These are phyloP conservation scores for Drosophila borborema DNA, from an alignment of 2,888 invertebrate genomes.

Conservation along the genomic window DNA sequence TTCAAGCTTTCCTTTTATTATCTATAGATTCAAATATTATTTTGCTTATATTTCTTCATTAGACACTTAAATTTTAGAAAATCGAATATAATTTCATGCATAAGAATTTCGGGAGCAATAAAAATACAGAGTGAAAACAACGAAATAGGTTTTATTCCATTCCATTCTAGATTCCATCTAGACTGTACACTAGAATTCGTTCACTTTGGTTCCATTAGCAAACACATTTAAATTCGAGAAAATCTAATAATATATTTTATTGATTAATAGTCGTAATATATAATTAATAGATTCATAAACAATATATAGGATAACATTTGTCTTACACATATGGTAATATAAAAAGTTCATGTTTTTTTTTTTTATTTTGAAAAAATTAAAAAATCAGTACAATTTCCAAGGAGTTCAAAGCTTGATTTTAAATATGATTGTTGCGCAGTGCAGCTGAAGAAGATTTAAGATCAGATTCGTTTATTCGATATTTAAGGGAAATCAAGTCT, in stretches of 20 bases:
- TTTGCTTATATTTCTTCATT: too few species aligned
- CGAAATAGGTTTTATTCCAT: too few species aligned
- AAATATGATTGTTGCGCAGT: slow-evolving; percentile 49
- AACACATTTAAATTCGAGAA: slow-evolving; percentile 33
- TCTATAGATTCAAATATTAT: not conserved
- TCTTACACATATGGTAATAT: slow-evolving; percentile 25
- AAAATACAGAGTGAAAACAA: too few species aligned
- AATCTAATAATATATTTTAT: slow-evolving; percentile 62
- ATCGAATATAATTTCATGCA: too few species aligned
- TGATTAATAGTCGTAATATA: slow-evolving; percentile 55
- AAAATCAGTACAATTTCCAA: slow-evolving; percentile 58
- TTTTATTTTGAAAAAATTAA: slow-evolving; percentile 14
- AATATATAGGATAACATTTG: slow-evolving; percentile 63
- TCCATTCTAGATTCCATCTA: too few species aligned
- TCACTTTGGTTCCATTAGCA: too few species aligned
- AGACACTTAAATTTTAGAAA: too few species aligned
- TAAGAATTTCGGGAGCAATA: too few species aligned
- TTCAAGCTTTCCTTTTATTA: not conserved
- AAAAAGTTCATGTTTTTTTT: slow-evolving; percentile 26
- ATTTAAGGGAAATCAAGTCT: slow-evolving; percentile 28
- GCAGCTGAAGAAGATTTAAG: slow-evolving; percentile 29
- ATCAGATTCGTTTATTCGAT: slow-evolving; percentile 27
- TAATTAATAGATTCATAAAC: slow-evolving; percentile 58
- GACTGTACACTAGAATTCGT: too few species aligned
- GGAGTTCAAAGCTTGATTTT: slow-evolving; percentile 42